Conservation (phyloP, 2,888 invertebrate species). For the Aphelenchoides bicaudatus region DNA sequence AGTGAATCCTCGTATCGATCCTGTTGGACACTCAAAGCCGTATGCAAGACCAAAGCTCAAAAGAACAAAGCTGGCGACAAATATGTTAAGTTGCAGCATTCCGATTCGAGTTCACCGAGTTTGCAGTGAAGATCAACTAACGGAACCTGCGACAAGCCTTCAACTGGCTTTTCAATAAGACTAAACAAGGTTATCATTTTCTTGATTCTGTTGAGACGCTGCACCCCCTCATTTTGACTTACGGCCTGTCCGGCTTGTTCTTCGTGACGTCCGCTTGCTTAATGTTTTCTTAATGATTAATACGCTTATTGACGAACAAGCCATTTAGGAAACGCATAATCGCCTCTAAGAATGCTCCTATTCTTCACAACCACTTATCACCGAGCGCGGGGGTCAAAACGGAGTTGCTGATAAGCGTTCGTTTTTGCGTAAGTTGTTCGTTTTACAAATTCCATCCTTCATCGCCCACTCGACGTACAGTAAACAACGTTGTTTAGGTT, state of each 20-base stretch:
- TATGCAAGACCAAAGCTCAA: background rate
- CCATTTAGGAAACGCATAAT: background rate
- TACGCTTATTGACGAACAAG: background rate
- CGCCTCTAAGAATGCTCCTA: background rate
- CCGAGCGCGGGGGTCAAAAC: too few relatives aligned
- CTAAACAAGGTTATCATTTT: background rate
- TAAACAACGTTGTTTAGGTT: too few relatives aligned
- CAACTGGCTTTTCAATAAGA: background rate
- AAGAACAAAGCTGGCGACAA: background rate
- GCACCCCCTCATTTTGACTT: slow-evolving; percentile 4
- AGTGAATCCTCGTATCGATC: background rate
- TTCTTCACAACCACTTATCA: too few relatives aligned
- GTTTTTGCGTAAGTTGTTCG: background rate
- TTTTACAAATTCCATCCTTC: background rate
- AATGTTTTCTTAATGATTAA: background rate
- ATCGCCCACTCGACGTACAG: background rate
- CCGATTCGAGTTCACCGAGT: slow-evolving; percentile 13
- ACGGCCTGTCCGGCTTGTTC: too few relatives aligned
- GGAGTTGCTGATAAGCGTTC: too few relatives aligned
- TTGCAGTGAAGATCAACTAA: slow-evolving; percentile 4
- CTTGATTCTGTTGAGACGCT: background rate
- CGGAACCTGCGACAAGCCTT: background rate
- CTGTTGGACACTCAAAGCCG: background rate
- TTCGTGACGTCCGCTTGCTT: background rate
- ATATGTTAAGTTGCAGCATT: too few relatives aligned